Conservation (phyloP, 2,113 vertebrate genomes). For the Ovis aries region ARS-UI_Ramb_v3.0 NC_056054.1:117452001-117452500, state of each 20-base stretch:
- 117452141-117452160: background rate
- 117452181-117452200: background rate
- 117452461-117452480: background rate
- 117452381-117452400: background rate
- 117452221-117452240: too few relatives aligned
- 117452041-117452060: background rate
- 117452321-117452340: background rate
- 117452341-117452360: background rate
- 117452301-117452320: accelerated
- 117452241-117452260: background rate
- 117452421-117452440: background rate
- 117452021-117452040: background rate
- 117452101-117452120: background rate
- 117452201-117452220: background rate
- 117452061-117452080: background rate
- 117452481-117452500: background rate
- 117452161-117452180: background rate
- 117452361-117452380: background rate
- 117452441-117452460: background rate
- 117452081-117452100: background rate
- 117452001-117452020: background rate
- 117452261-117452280: background rate
- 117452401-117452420: background rate
- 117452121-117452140: background rate
- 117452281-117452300: too few relatives aligned